Evolutionary conservation across 2,797 vertebrate species (phyloP).

Genomic region (Hydrophis major): DNA sequence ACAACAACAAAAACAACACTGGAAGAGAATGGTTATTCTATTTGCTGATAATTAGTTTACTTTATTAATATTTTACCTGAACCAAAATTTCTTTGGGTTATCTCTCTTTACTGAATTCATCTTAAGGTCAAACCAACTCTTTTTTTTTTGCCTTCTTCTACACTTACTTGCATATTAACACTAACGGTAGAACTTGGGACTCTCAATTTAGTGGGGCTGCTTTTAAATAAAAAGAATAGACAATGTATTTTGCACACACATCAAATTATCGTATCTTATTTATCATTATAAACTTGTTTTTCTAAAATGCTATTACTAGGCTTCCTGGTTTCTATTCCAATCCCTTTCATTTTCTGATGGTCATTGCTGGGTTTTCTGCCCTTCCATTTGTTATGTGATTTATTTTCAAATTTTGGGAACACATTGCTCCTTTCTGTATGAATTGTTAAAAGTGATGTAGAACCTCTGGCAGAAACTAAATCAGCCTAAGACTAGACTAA

Average conservation of each 20-base stretch:
- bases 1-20: constrained; percentile 64
- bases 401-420: not conserved
- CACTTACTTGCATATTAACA: not conserved
- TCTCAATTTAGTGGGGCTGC: not conserved
- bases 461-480: not conserved
- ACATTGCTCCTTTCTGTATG: not conserved
- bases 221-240: not conserved
- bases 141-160: not conserved
- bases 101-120: not conserved
- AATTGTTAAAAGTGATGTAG: not conserved
- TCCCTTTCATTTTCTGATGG: not conserved
- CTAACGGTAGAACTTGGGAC: not conserved
- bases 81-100: constrained; percentile 18
- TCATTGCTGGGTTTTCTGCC: not conserved
- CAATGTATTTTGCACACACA: not conserved
- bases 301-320: not conserved
- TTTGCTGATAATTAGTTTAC: constrained; percentile 3
- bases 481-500: not conserved
- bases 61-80: constrained; percentile 43
- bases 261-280: not conserved
- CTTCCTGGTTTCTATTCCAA: not conserved
- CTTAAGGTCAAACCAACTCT: not conserved
- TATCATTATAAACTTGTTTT: not conserved
- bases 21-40: constrained; percentile 46
- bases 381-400: not conserved